Evolutionary conservation across 1,140 invertebrate genomes (phyloP).

Genomic region (Atta colombica): DNA sequence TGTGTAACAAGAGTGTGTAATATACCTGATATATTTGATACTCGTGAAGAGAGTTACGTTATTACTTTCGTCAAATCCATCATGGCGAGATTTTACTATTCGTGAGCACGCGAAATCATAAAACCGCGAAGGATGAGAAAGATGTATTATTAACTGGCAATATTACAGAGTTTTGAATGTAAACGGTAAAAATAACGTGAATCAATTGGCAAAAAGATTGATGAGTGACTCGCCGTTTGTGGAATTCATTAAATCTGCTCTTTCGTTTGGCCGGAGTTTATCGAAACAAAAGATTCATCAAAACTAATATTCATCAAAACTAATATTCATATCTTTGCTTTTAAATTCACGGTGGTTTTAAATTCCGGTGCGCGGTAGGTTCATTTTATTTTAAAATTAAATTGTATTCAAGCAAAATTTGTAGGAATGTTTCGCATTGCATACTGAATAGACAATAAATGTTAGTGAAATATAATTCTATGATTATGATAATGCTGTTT

Average conservation of each 20-base stretch:
- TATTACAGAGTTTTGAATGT: not conserved
- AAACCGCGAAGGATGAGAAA: not conserved
- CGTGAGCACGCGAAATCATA: not conserved
- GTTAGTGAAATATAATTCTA: constrained; percentile 24
- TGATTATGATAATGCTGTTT: constrained; percentile 25
- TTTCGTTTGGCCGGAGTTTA: not conserved
- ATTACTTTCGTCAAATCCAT: not conserved
- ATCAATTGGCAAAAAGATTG: not conserved
- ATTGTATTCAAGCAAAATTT: not conserved
- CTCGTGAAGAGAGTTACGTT: not conserved
- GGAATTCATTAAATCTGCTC: not conserved
- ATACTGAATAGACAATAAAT: not conserved
- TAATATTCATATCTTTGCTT: not conserved
- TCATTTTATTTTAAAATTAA: constrained; percentile 12
- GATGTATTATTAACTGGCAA: not conserved
- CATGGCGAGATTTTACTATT: too few relatives aligned
- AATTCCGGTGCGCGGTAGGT: not conserved
- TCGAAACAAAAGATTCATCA: not conserved
- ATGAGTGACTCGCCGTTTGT: not conserved
- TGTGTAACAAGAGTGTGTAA: not conserved
- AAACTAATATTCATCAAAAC: not conserved
- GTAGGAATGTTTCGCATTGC: not conserved
- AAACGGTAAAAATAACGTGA: constrained; percentile 1
- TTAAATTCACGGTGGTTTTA: not conserved
- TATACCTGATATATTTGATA: not conserved